Evolutionary conservation across 2,797 vertebrate species (phyloP), one percentile per base, ranked within the genome.

Genomic region (Periparus ater): DNA sequence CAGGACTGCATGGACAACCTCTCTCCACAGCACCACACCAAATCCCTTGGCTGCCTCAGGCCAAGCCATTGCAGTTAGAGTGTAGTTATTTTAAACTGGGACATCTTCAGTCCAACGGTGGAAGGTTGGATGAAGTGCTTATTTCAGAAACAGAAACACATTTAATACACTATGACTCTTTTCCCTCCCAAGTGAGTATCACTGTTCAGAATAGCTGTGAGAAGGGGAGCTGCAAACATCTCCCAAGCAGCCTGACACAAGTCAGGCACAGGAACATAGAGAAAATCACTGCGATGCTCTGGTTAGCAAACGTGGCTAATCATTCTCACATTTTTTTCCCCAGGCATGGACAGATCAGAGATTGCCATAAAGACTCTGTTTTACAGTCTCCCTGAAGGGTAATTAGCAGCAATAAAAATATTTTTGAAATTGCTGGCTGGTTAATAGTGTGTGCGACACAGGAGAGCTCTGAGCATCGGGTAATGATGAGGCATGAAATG

Each of bases 371-470:
- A 84, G 61, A 63, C 34, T 89, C 65, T 61, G 17, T 65, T 96
- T 95, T 95, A 93, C 61, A 54, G 57, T 57, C 38, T 95, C 95
- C 80, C 91, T 29, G 32, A 79, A 74, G 84, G 71, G 57, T 80
- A 83, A 96, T 96, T 95, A 96, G 26, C 38, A 90, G 90, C 88
- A 96, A 93, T 95, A 93, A 96, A 96, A 91, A 87, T 93, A 71
- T 87, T 91, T 95, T 87, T 0, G 0, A 80, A 91, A 91, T 77
- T 92, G 50, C 57, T 85, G 45, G 45, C 74, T 90, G 53, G 47
- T 91, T 93, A 94, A 82, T 44, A 91, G 63, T 6, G 1, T 68
- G 32, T 7, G 21, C 53, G 93, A 44, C 62, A 61, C 6, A 63
- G 63, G 53, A 85, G 74, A 87, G 34, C 48, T 92, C 65, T 82